Base-by-base conservation (phyloP, 2,797 vertebrate species). In the Prunella strophiata region DNA sequence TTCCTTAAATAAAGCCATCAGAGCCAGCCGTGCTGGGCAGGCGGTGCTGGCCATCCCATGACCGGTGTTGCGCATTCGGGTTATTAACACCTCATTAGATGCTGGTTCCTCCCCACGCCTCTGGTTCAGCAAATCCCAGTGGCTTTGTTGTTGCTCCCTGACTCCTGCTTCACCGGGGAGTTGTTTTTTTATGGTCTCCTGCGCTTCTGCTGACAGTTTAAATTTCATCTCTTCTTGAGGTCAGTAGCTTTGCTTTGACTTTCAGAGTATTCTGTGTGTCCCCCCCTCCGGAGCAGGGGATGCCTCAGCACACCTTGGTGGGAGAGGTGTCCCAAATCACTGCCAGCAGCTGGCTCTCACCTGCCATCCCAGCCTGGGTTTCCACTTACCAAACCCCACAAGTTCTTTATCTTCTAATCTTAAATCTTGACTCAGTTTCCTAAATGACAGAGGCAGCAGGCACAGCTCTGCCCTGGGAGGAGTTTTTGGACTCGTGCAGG, bases 1-100 rank as follows among this genome's bases (percentile, higher is more conserved):
- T 95, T 94, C 95, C 92, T 95, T 95, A 96, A 96, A 93, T 96
- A 93, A 96, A 95, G 86, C 89, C 91, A 74, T 57, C 2, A 20
- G 73, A 88, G 84, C 9, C 22, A 54, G 88, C 17, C 59, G 59
- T 61, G 88, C 93, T 52, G 93, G 85, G 76, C 88, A 80, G 88
- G 88, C 94, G 50, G 42, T 65, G 48, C 88, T 26, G 75, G 50
- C 91, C 91, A 34, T 90, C 95, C 92, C 92, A 62, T 96, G 95
- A 91, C 91, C 36, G 4, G 45, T 2, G 6, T 72, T 91, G 82
- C 7, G 26, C 16, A 29, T 87, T 93, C 1, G 8, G 59, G 85
- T 96, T 96, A 85, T 93, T 94, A 89, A 94, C 92, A 95, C 93
- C 83, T 94, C 88, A 27, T 93, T 94, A 88, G 73, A 32, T 34